Evolutionary conservation across 2,888 invertebrate genomes (phyloP).

Genomic region (Cryptocephalus primarius): DNA sequence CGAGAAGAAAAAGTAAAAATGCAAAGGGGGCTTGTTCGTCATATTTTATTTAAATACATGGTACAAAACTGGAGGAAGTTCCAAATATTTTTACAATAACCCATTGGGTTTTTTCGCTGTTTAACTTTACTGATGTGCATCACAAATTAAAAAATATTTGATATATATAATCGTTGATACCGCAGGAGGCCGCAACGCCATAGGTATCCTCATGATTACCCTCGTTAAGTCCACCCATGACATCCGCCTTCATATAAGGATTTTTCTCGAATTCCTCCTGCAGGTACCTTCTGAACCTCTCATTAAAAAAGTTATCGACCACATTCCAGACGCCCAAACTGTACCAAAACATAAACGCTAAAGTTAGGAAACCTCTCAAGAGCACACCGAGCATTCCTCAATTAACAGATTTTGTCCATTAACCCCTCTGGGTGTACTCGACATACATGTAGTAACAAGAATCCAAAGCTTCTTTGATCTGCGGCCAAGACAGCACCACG

Average conservation of each 20-base stretch:
- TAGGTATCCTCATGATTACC: too few relatives aligned
- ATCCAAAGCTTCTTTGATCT: constrained; percentile 48
- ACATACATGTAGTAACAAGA: constrained; percentile 34
- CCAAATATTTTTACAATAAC: too few relatives aligned
- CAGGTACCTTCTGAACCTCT: constrained; percentile 54
- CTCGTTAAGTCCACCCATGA: too few relatives aligned
- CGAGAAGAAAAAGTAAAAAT: too few relatives aligned
- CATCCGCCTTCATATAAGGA: constrained; percentile 12
- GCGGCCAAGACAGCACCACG: constrained; percentile 63
- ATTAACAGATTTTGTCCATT: background rate
- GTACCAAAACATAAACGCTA: constrained; percentile 63
- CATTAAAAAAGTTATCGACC: constrained; percentile 64
- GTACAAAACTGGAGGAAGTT: too few relatives aligned
- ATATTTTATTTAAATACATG: too few relatives aligned
- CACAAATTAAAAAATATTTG: background rate
- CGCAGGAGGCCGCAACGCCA: too few relatives aligned
- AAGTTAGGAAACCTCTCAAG: constrained; percentile 52
- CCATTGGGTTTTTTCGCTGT: too few relatives aligned
- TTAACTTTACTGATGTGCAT: too few relatives aligned
- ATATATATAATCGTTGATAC: too few relatives aligned
- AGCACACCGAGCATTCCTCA: constrained; percentile 50
- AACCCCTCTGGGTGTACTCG: background rate
- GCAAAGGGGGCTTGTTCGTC: too few relatives aligned
- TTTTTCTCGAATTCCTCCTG: constrained; percentile 34
- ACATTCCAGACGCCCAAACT: constrained; percentile 57